Conservation (phyloP, 2,888 invertebrate genomes). For the Chrysina gloriosa region DNA sequence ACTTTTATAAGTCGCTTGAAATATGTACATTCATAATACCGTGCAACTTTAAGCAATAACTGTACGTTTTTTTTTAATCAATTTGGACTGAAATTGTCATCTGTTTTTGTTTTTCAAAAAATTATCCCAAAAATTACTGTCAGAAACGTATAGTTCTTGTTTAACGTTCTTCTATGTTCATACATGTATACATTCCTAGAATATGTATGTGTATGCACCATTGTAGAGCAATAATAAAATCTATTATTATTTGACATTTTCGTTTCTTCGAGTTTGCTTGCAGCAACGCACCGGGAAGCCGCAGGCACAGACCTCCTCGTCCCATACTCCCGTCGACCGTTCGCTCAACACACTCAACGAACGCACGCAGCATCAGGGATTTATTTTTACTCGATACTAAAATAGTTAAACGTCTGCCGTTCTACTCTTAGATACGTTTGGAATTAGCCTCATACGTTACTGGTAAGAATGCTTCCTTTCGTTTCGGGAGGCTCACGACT, state of each 20-base stretch:
- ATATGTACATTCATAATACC: background rate
- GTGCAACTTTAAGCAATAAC: conserved; percentile 1
- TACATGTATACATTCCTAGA: conserved; percentile 25
- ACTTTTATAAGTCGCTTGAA: conserved; percentile 18
- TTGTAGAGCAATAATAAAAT: conserved; percentile 29
- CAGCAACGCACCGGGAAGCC: too few relatives aligned
- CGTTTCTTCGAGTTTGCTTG: conserved; percentile 45
- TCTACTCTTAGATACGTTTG: conserved; percentile 59
- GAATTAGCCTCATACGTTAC: conserved; percentile 57
- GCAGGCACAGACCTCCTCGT: background rate
- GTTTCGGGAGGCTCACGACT: conserved; percentile 40
- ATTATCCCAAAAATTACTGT: background rate
- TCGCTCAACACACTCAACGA: background rate
- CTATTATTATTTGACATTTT: conserved; percentile 30
- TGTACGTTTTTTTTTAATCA: conserved; percentile 13
- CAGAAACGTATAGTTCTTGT: conserved; percentile 4
- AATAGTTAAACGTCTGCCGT: conserved; percentile 60
- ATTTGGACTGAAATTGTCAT: too few relatives aligned
- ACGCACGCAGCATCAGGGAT: conserved; percentile 47
- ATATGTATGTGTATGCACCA: conserved; percentile 22
- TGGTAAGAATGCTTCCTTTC: conserved; percentile 58
- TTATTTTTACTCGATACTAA: conserved; percentile 60
- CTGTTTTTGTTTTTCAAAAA: too few relatives aligned
- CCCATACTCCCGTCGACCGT: background rate
- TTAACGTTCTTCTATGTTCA: conserved; percentile 17